phyloP scores from a whole-genome alignment of 1,140 invertebrate genomes.

The Drosophila micromelanica region DNA sequence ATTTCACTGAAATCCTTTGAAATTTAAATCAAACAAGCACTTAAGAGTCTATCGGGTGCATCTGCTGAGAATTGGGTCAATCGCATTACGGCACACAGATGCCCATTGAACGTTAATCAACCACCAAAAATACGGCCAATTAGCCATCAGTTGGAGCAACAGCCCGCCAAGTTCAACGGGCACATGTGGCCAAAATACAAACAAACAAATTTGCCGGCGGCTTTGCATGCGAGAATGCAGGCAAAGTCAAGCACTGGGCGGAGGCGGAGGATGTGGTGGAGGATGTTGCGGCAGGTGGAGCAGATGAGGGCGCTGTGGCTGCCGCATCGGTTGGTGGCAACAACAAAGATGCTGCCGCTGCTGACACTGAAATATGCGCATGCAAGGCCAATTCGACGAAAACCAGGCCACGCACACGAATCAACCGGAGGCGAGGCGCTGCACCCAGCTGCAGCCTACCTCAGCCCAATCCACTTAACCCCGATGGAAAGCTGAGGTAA shows the following conservation, averaged over 20 bases:
- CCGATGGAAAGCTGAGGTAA: constrained; percentile 57
- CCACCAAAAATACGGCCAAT: constrained; percentile 15
- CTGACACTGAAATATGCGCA: constrained; percentile 75
- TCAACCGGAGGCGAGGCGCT: constrained; percentile 46
- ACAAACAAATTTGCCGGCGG: constrained; percentile 5
- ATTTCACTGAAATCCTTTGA: no score
- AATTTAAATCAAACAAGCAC: background rate
- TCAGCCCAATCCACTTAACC: constrained; percentile 2
- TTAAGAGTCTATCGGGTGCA: background rate
- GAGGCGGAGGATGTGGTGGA: no score
- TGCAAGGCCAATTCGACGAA: constrained; percentile 73
- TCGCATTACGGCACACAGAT: background rate
- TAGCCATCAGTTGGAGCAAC: background rate
- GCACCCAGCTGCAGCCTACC: constrained; percentile 27
- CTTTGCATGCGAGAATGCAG: background rate
- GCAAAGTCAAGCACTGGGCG: background rate
- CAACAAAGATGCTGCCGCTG: constrained; percentile 70
- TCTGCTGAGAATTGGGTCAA: constrained; percentile 20
- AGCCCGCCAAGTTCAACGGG: constrained; percentile 1
- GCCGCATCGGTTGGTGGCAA: constrained; percentile 17
- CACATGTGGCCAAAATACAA: background rate
- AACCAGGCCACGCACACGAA: constrained; percentile 78
- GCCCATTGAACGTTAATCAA: background rate
- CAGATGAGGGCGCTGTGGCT: background rate
- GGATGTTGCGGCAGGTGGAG: background rate